Evolutionary conservation across 2,113 vertebrate species (phyloP).

Genomic region (Poeciliopsis turrubarensis): DNA sequence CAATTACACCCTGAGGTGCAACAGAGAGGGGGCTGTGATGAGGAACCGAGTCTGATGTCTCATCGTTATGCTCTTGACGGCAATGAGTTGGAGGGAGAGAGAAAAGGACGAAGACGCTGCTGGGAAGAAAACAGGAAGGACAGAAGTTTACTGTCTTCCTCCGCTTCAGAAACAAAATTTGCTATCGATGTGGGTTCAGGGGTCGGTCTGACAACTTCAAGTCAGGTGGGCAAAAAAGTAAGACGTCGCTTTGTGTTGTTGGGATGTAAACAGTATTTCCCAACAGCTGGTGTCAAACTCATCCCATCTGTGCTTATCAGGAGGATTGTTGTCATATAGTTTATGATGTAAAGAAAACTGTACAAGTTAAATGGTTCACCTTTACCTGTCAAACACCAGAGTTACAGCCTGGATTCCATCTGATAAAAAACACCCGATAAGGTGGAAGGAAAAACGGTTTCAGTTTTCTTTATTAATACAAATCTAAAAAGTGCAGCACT

Average conservation of each 20-base stretch:
- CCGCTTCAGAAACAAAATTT: neutral
- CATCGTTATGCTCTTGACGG: conserved; percentile 26
- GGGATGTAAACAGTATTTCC: too few relatives aligned
- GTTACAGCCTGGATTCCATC: too few relatives aligned
- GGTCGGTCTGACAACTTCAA: neutral
- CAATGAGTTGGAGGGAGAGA: conserved; percentile 3
- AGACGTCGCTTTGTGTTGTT: too few relatives aligned
- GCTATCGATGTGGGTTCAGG: neutral
- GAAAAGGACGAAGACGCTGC: conserved; percentile 10
- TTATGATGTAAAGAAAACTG: neutral
- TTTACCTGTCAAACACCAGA: too few relatives aligned
- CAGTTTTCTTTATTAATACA: too few relatives aligned
- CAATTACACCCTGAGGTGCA: conserved; percentile 54
- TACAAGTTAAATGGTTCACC: too few relatives aligned
- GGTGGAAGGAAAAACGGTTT: too few relatives aligned
- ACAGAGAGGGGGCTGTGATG: conserved; percentile 23
- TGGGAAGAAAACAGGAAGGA: conserved; percentile 9
- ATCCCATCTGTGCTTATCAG: too few relatives aligned
- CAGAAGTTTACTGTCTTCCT: neutral
- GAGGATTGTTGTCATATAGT: too few relatives aligned
- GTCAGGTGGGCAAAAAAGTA: neutral
- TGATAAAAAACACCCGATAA: too few relatives aligned
- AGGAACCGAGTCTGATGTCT: conserved; percentile 36
- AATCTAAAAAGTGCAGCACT: too few relatives aligned
- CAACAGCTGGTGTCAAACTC: too few relatives aligned